Base-by-base conservation (phyloP, 2,113 vertebrate species). In the Pachypanchax playfairii region DNA sequence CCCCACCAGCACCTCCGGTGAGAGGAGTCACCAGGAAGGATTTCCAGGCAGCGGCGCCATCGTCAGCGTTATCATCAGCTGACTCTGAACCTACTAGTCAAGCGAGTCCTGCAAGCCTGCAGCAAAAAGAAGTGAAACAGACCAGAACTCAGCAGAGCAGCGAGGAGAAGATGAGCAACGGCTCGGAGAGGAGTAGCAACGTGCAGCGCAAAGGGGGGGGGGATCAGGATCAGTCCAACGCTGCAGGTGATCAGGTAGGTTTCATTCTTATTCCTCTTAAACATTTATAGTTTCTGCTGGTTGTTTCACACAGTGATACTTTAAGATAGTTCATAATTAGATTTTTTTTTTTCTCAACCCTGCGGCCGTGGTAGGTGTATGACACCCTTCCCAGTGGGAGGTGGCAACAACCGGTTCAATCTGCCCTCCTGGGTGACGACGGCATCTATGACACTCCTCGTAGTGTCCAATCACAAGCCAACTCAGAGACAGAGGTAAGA, bases 391-490 rank as follows among this genome's bases (percentile, higher is more conserved):
- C 92, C 8, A 89, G 79, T 53, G 89, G 87, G 55, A 77, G 89
- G 50, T 92, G 91, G 91, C 89, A 91, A 70, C 83, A 87, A 22
- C 61, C 82, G 1, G 77, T 86, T 48, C 64, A 71, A 1, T 44
- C 82, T 21, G 35, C 73, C n/a, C 47, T 74, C 1, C 59, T 49
- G 20, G 56, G 73, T 20, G 86, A 86, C 4, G 89, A 92, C 17
- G 80, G 88, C 59, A 92, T 93, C 73, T 93, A 93, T 24, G 91
- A 93, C 77, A 92, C 91, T 41, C 92, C 92, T 11, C 90, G 92
- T 26, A 57, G 83, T 36, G 42, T 91, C 50, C 87, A 88, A 28
- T 78, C 85, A 12, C 85, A 75, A 43, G 42, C 54, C 0, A 87
- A 90, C 46, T 50, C 84, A 0, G 86, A 80, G 41, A 67, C 83